Evolutionary conservation across 2,797 vertebrate genomes (phyloP).

Genomic region (Toxotes lorentzi): DNA sequence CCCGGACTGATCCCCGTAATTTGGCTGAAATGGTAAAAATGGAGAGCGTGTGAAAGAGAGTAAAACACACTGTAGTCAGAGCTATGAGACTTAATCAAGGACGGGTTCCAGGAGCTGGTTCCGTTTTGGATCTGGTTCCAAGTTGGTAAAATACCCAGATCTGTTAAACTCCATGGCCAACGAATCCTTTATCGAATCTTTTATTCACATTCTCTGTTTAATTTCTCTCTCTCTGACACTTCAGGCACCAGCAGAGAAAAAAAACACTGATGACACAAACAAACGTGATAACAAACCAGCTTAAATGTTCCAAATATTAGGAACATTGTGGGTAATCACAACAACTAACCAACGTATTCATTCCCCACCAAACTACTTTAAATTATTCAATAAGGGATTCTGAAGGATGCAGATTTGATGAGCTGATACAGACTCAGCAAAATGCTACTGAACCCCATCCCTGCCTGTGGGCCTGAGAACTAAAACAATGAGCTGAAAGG

Average conservation of each 20-base stretch:
- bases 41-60: slow-evolving; percentile 2
- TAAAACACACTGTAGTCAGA: neutral
- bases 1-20: slow-evolving; percentile 87
- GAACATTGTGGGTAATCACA: neutral
- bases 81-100: neutral
- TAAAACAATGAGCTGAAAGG: no score
- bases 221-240: neutral
- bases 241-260: neutral
- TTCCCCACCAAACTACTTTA: neutral
- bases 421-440: no score
- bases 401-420: neutral
- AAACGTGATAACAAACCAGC: neutral
- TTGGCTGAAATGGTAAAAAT: slow-evolving; percentile 79
- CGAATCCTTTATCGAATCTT: neutral
- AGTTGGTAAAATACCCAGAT: no score
- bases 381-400: neutral
- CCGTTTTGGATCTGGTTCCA: neutral
- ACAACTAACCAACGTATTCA: neutral
- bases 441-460: neutral
- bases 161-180: neutral
- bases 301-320: neutral
- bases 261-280: neutral
- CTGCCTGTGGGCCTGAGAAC: neutral
- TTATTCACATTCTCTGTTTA: neutral
- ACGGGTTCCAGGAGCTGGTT: neutral